These are phyloP conservation scores for Archaeoteleia sp. DNA, from an alignment of 2,888 invertebrate genomes.

Conservation along the genomic window DNA sequence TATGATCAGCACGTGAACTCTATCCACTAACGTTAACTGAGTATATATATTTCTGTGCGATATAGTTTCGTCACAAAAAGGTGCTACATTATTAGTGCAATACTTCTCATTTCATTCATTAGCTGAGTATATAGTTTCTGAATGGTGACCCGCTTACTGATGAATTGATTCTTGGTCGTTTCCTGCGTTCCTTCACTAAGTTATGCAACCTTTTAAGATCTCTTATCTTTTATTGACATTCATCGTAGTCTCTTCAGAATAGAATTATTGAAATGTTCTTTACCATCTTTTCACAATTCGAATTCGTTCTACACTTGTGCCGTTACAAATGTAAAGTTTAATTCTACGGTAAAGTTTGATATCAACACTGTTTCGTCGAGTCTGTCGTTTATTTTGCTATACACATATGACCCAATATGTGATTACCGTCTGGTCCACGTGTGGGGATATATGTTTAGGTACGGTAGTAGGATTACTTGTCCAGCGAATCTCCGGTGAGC, in stretches of 20 bases:
- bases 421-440: too few species aligned
- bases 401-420: too few species aligned
- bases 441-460: background rate
- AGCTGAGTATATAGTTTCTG: slow-evolving; percentile 6
- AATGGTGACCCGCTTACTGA: slow-evolving; percentile 23
- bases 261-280: too few species aligned
- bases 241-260: too few species aligned
- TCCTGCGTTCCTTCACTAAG: background rate
- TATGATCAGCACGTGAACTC: too few species aligned
- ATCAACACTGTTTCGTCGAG: background rate
- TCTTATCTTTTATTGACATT: too few species aligned
- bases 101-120: slow-evolving; percentile 35
- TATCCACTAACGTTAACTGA: too few species aligned
- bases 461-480: slow-evolving; percentile 61
- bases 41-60: background rate
- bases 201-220: too few species aligned
- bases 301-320: too few species aligned
- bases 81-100: slow-evolving; percentile 30
- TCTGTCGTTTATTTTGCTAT: too few species aligned
- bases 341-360: background rate
- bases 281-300: too few species aligned
- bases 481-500: slow-evolving; percentile 58
- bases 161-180: slow-evolving; percentile 21
- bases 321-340: too few species aligned
- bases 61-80: slow-evolving; percentile 15